Conservation (phyloP, 2,113 vertebrate species). For the Bufo gargarizans region DNA sequence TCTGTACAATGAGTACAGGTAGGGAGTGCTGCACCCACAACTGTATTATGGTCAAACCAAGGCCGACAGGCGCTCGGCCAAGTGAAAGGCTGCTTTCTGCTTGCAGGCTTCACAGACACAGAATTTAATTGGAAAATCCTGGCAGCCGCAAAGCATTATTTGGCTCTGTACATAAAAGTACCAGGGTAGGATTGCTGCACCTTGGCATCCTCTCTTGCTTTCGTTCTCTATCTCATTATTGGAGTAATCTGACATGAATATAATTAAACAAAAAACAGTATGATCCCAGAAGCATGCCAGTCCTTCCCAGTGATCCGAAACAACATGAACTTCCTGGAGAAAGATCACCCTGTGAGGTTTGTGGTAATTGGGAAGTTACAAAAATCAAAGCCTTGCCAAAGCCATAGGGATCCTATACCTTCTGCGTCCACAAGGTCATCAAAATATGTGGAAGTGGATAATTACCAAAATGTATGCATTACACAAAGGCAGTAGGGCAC, state of each 20-base stretch:
- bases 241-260: slow-evolving; percentile 37
- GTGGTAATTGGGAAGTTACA: background rate
- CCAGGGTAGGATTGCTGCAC: background rate
- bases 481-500: background rate
- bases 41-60: background rate
- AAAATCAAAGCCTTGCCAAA: background rate
- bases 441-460: background rate
- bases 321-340: slow-evolving; percentile 2
- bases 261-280: slow-evolving; percentile 46
- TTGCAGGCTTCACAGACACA: background rate
- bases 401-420: background rate
- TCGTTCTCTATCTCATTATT: slow-evolving; percentile 17
- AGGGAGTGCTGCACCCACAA: background rate
- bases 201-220: slow-evolving; percentile 2
- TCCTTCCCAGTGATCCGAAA: background rate
- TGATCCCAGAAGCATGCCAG: slow-evolving; percentile 22
- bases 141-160: slow-evolving; percentile 6
- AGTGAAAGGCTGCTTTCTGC: slow-evolving; percentile 6
- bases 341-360: background rate
- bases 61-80: background rate
- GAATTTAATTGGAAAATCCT: slow-evolving; percentile 19
- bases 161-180: slow-evolving; percentile 19
- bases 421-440: background rate
- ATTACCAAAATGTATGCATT: background rate
- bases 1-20: background rate